phyloP scores from a whole-genome alignment of 2,888 invertebrate species.

The Tinea pellionella region DNA sequence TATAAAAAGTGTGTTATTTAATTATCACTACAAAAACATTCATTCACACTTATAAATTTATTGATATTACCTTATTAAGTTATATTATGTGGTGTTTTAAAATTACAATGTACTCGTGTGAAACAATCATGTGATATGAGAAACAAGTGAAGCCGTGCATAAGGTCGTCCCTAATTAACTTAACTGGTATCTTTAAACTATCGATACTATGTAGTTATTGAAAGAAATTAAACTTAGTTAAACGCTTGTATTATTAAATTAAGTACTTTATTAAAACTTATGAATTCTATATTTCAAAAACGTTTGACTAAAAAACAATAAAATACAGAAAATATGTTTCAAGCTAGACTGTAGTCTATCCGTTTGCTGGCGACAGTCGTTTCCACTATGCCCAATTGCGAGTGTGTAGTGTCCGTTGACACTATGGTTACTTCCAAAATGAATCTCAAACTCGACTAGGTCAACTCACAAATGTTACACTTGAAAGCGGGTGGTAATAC shows the following conservation, averaged over 20 bases:
- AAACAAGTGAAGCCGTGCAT: background rate
- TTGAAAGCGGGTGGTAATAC: too few relatives aligned
- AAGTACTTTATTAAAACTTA: background rate
- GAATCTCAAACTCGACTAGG: too few relatives aligned
- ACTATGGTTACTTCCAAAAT: too few relatives aligned
- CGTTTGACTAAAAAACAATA: too few relatives aligned
- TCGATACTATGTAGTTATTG: background rate
- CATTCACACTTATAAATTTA: background rate
- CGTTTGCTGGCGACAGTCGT: too few relatives aligned
- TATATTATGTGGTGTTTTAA: background rate
- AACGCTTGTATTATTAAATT: background rate
- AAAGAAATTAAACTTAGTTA: background rate
- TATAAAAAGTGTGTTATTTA: background rate
- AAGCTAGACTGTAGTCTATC: too few relatives aligned
- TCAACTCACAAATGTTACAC: too few relatives aligned
- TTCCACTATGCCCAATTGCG: too few relatives aligned
- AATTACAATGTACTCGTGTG: background rate
- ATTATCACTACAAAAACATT: background rate
- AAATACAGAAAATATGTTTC: too few relatives aligned
- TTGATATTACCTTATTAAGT: background rate
- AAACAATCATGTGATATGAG: slow-evolving; percentile 3
- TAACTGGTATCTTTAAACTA: background rate
- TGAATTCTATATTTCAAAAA: background rate
- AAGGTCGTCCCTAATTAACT: slow-evolving; percentile 2
- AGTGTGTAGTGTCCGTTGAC: too few relatives aligned